phyloP scores from a whole-genome alignment of 1,140 invertebrate genomes.

The Sitophilus oryzae region DNA sequence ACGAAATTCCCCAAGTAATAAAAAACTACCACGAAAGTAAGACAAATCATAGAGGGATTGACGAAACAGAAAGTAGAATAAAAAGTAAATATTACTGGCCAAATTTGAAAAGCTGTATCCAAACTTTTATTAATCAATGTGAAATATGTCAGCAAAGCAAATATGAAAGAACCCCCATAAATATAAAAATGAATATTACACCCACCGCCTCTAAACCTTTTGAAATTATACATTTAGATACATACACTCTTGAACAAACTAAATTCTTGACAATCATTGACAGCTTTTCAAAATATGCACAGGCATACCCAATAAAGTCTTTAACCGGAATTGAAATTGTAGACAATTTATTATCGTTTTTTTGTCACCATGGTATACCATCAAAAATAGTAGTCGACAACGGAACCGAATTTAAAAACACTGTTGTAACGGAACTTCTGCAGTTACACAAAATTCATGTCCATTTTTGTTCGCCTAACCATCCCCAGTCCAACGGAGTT shows the following conservation, averaged over 20 bases:
- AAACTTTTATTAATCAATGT: constrained; percentile 6
- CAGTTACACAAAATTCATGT: too few relatives aligned
- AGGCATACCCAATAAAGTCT: too few relatives aligned
- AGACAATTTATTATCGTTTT: neutral
- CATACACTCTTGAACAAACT: neutral
- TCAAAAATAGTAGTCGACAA: neutral
- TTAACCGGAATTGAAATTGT: too few relatives aligned
- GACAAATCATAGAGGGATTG: constrained; percentile 16
- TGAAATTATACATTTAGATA: too few relatives aligned
- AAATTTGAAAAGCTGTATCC: constrained; percentile 7
- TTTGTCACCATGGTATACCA: constrained; percentile 1
- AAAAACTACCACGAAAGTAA: constrained; percentile 11
- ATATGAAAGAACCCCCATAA: constrained; percentile 7
- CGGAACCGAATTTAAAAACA: too few relatives aligned
- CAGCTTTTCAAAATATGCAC: too few relatives aligned
- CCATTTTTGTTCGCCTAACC: too few relatives aligned
- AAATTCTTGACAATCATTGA: constrained; percentile 13
- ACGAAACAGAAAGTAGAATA: constrained; percentile 12
- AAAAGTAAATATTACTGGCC: constrained; percentile 13
- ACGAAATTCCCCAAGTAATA: too few relatives aligned
- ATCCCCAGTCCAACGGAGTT: too few relatives aligned
- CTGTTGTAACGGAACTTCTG: too few relatives aligned
- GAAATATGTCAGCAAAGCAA: too few relatives aligned
- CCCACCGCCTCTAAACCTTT: constrained; percentile 11
- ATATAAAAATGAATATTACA: constrained; percentile 12